Conservation (phyloP, 2,113 vertebrate species). For the Setophaga coronata region DNA sequence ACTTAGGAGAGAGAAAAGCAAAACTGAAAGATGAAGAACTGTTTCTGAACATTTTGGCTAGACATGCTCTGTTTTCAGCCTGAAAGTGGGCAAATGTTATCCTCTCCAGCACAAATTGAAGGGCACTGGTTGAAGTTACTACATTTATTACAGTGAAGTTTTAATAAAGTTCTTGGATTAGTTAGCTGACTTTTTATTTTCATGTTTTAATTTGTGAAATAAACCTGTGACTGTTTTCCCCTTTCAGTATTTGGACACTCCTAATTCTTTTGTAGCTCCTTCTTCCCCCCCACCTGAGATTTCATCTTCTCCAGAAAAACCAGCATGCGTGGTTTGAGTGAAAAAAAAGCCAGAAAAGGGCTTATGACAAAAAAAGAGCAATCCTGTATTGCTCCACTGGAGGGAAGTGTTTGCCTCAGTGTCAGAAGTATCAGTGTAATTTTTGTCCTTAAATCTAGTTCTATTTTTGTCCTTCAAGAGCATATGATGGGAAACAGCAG, state of each 20-base stretch:
- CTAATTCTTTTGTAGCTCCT: not conserved
- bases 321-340: not conserved
- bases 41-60: not conserved
- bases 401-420: conserved; percentile 34
- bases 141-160: not conserved
- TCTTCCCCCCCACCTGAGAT: not conserved
- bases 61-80: not conserved
- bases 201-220: not conserved
- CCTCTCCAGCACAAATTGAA: not conserved
- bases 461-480: not conserved
- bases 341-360: not conserved
- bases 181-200: not conserved
- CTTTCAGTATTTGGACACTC: not conserved
- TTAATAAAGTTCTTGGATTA: not conserved
- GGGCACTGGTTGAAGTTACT: not conserved
- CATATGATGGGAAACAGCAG: not conserved
- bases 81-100: not conserved
- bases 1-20: not conserved
- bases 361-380: not conserved
- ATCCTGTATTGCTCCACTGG: conserved; percentile 15
- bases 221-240: not conserved
- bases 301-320: not conserved
- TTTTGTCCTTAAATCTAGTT: not conserved
- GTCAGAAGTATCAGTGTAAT: not conserved
- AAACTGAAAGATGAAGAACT: not conserved